These are phyloP conservation scores for Melinaea marsaeus DNA, from an alignment of 2,888 invertebrate genomes.

Conservation along the genomic window DNA sequence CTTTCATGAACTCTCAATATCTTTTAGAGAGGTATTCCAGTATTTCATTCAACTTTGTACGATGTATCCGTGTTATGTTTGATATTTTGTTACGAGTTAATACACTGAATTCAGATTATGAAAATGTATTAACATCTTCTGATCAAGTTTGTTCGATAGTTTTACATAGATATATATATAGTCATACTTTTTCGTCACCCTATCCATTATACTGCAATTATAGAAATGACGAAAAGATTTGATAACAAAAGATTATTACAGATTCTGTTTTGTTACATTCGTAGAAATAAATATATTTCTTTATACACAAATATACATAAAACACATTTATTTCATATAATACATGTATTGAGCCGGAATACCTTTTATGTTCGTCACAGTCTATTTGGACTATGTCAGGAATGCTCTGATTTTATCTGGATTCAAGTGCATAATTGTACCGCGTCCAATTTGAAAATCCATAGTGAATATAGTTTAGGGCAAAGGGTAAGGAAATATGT, in stretches of 20 bases:
- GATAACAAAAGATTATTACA: no score
- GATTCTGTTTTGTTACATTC: no score
- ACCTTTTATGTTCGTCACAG: neutral
- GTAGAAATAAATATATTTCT: neutral
- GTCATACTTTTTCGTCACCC: no score
- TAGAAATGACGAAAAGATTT: no score
- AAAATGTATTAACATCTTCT: no score
- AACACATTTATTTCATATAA: neutral
- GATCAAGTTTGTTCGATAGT: no score
- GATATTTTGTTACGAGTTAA: neutral
- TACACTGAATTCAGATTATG: no score
- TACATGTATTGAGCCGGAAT: neutral
- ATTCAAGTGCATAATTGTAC: conserved; percentile 6
- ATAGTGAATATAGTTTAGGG: neutral
- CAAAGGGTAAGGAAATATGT: neutral
- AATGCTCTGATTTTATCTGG: conserved; percentile 1
- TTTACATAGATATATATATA: no score
- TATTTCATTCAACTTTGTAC: conserved; percentile 12
- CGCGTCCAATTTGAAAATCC: conserved; percentile 1
- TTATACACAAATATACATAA: neutral
- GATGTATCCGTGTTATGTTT: conserved; percentile 9
- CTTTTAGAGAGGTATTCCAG: neutral
- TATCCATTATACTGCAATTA: no score
- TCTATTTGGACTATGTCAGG: conserved; percentile 1
- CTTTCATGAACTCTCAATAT: conserved; percentile 1